phyloP scores from a whole-genome alignment of 2,888 invertebrate species.

The Neria commutata region DNA sequence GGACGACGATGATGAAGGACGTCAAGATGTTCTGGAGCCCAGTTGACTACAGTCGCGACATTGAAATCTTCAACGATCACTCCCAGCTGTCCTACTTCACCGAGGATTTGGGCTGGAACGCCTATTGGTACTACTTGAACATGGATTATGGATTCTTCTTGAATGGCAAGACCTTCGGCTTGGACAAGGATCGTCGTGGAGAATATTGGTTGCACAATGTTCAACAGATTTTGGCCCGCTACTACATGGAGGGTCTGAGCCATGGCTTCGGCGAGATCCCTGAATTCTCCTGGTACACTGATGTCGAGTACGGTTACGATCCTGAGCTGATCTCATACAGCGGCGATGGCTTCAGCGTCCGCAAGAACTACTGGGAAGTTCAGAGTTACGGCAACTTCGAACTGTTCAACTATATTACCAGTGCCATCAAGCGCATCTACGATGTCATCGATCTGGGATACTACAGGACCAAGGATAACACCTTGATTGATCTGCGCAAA shows the following conservation, averaged over 20 bases:
- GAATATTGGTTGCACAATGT: conserved; percentile 69
- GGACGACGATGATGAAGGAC: conserved; percentile 29
- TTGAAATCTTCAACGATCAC: conserved; percentile 63
- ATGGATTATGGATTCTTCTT: conserved; percentile 70
- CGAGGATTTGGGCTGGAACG: conserved; percentile 72
- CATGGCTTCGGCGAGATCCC: conserved; percentile 71
- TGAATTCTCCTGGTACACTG: conserved; percentile 63
- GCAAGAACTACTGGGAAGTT: conserved; percentile 65
- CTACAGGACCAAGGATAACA: conserved; percentile 44
- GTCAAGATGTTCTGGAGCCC: conserved; percentile 42
- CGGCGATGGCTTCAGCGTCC: conserved; percentile 70
- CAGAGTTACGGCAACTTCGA: conserved; percentile 57
- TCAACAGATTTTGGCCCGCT: conserved; percentile 73
- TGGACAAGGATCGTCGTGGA: conserved; percentile 66
- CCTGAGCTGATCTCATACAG: conserved; percentile 69
- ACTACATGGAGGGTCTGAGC: conserved; percentile 75
- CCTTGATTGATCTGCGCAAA: conserved; percentile 41
- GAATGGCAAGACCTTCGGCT: conserved; percentile 63
- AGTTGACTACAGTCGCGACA: conserved; percentile 67
- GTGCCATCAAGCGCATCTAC: conserved; percentile 59
- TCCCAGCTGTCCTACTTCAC: conserved; percentile 70
- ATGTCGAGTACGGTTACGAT: conserved; percentile 67
- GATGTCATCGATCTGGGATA: conserved; percentile 63
- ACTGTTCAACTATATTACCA: conserved; percentile 25
- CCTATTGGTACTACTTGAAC: conserved; percentile 68